phyloP scores from a whole-genome alignment of 2,888 invertebrate species.

The Unio pictorum region DNA sequence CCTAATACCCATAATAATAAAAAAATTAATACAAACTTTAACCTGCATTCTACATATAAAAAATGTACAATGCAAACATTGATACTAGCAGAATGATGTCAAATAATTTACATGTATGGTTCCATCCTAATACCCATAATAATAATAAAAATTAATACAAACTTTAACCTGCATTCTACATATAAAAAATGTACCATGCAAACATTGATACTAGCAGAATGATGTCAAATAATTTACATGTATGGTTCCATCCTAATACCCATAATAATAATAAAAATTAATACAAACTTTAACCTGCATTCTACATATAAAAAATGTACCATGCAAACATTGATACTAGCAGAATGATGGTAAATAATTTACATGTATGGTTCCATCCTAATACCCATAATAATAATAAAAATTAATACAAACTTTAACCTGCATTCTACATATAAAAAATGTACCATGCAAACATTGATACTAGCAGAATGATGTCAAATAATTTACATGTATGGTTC shows the following conservation, averaged over 20 bases:
- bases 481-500: neutral
- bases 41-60: neutral
- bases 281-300: too few relatives aligned
- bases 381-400: neutral
- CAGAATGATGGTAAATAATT: neutral
- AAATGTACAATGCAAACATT: neutral
- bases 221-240: neutral
- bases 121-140: neutral
- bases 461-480: neutral
- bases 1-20: neutral
- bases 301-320: neutral
- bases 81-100: neutral
- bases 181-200: neutral
- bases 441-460: neutral
- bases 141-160: neutral
- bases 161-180: neutral
- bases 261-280: neutral
- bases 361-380: neutral
- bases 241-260: neutral
- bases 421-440: neutral
- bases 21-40: neutral
- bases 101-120: neutral
- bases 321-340: neutral
- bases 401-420: neutral
- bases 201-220: neutral